Percentiles rank a stretch among this genome's conserved stretches.
These are phyloP conservation scores for Rhinopomastus cyanomelas DNA, from an alignment of 2,113 vertebrate species.

Conservation along the genomic window DNA sequence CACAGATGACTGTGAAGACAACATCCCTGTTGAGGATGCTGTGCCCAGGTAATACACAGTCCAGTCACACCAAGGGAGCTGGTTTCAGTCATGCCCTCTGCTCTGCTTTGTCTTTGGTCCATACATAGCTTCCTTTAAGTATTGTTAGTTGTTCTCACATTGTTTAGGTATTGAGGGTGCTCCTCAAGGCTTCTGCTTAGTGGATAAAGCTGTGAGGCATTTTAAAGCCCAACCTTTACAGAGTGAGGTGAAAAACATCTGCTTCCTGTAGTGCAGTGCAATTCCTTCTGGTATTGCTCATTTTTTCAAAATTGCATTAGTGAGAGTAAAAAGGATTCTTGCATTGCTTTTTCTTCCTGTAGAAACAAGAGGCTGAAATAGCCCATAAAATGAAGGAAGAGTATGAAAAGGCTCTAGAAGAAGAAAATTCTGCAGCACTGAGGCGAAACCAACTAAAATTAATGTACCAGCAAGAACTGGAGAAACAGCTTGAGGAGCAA, in stretches of 20 bases:
- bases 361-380: constrained; percentile 84
- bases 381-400: constrained; percentile 79
- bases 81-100: no score
- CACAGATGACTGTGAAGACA: neutral
- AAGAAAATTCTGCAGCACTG: constrained; percentile 74
- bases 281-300: neutral
- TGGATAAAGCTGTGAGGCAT: neutral
- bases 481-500: constrained; percentile 86
- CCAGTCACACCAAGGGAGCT: no score
- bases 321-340: neutral
- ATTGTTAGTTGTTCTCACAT: neutral
- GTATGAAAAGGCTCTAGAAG: constrained; percentile 56
- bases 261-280: neutral
- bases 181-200: neutral
- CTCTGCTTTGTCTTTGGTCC: neutral
- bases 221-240: neutral
- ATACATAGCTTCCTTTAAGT: neutral
- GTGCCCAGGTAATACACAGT: fast-evolving
- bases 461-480: constrained; percentile 81
- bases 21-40: neutral
- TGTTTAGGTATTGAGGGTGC: neutral
- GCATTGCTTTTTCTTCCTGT: neutral
- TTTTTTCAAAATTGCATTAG: neutral
- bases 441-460: constrained; percentile 72
- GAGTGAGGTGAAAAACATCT: neutral